Percentiles rank a stretch among this genome's conserved stretches.
Conservation (phyloP, 2,113 vertebrate species). For the Rhineura floridana region DNA sequence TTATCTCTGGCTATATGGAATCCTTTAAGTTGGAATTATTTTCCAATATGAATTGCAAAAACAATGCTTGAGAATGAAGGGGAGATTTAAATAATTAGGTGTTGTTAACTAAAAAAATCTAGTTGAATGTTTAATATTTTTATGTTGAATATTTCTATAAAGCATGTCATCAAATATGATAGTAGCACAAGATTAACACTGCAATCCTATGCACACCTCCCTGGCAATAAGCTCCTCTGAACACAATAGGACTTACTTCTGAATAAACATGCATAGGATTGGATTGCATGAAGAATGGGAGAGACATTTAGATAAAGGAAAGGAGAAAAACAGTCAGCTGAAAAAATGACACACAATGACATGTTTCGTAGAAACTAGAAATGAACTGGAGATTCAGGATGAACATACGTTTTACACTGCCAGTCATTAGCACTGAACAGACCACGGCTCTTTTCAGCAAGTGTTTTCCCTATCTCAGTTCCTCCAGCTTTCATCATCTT, state of each 20-base stretch:
- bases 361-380: neutral
- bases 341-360: neutral
- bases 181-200: neutral
- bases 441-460: constrained; percentile 96
- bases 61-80: neutral
- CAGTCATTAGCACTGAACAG: constrained; percentile 98
- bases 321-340: neutral
- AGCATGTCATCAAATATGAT: neutral
- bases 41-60: neutral
- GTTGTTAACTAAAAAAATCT: neutral
- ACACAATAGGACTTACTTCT: neutral
- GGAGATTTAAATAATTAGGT: neutral
- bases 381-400: neutral
- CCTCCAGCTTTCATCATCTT: constrained; percentile 99
- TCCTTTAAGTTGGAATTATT: neutral
- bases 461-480: constrained; percentile 97
- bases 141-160: neutral
- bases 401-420: constrained; percentile 96
- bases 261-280: neutral
- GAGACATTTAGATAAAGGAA: neutral
- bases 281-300: neutral
- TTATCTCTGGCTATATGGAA: neutral
- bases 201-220: neutral
- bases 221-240: neutral
- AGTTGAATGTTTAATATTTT: neutral